Conservation (phyloP, 2,113 vertebrate species). For the Siniperca chuatsi region DNA sequence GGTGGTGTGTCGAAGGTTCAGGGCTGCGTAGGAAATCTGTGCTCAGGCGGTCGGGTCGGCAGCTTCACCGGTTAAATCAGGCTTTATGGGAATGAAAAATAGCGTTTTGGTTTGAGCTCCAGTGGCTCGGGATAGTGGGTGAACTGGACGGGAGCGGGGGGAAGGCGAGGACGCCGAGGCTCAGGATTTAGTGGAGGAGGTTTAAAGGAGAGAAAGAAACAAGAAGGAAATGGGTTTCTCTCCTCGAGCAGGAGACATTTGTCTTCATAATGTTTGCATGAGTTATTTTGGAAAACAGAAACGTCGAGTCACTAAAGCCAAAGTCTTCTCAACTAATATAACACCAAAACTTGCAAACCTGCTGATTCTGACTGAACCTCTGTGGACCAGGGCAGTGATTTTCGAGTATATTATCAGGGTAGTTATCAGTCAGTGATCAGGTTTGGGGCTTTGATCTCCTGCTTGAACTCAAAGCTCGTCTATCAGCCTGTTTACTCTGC, state of each 20-base stretch:
- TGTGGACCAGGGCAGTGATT: too few species aligned
- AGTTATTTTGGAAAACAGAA: background rate
- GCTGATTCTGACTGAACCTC: background rate
- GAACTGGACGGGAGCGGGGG: slow-evolving; percentile 18
- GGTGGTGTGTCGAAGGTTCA: slow-evolving; percentile 36
- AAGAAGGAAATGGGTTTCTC: slow-evolving; percentile 6
- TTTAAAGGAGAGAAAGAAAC: slow-evolving; percentile 12
- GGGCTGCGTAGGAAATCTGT: slow-evolving; percentile 35
- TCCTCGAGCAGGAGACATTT: background rate
- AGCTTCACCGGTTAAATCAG: slow-evolving; percentile 38
- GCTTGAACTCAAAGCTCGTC: too few species aligned
- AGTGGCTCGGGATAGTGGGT: slow-evolving; percentile 21
- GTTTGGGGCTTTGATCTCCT: too few species aligned
- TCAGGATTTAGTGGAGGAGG: background rate
- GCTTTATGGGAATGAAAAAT: slow-evolving; percentile 39
- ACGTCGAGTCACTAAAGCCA: background rate
- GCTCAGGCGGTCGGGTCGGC: slow-evolving; percentile 43
- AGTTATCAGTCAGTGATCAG: too few species aligned
- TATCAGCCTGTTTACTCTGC: too few species aligned
- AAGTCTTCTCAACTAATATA: background rate
- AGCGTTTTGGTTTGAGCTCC: slow-evolving; percentile 32
- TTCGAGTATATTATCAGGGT: too few species aligned
- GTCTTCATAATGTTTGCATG: slow-evolving; percentile 37
- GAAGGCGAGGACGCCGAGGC: background rate
- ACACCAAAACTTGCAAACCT: background rate